Evolutionary conservation across 2,113 vertebrate species (phyloP).

Genomic region (Callopanchax toddi): DNA sequence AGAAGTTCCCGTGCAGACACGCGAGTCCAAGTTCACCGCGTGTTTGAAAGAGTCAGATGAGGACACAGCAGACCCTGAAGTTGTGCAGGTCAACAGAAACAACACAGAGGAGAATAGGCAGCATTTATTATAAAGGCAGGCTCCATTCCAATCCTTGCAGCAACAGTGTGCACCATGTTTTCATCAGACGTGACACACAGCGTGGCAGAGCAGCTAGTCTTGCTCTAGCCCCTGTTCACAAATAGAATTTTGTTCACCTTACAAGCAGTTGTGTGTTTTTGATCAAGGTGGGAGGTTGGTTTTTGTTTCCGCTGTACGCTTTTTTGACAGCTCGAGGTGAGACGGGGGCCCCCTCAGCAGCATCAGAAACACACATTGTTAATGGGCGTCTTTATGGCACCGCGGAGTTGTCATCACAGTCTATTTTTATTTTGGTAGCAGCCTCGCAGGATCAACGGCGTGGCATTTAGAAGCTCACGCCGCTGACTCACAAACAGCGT

Average conservation of each 20-base stretch:
- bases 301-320: conserved; percentile 27
- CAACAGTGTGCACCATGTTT: conserved; percentile 50
- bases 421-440: conserved; percentile 74
- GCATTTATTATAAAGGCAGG: conserved; percentile 52
- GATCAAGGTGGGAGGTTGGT: conserved; percentile 32
- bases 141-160: conserved; percentile 34
- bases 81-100: conserved; percentile 40
- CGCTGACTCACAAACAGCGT: conserved; percentile 70
- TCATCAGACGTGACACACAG: conserved; percentile 48
- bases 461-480: conserved; percentile 70
- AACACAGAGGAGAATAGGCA: conserved; percentile 31
- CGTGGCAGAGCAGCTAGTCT: conserved; percentile 45
- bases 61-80: conserved; percentile 14
- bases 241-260: conserved; percentile 38
- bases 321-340: conserved; percentile 61
- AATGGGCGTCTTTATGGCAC: conserved; percentile 66
- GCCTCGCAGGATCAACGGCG: conserved; percentile 65
- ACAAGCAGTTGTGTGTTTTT: conserved; percentile 33
- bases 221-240: conserved; percentile 49
- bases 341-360: conserved; percentile 32
- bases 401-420: conserved; percentile 65
- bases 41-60: conserved; percentile 34
- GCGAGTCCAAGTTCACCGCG: conserved; percentile 12
- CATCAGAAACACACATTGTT: conserved; percentile 63
- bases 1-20: not conserved